phyloP scores from a whole-genome alignment of 2,113 vertebrate species.

The Formicarius rufipectus region DNA sequence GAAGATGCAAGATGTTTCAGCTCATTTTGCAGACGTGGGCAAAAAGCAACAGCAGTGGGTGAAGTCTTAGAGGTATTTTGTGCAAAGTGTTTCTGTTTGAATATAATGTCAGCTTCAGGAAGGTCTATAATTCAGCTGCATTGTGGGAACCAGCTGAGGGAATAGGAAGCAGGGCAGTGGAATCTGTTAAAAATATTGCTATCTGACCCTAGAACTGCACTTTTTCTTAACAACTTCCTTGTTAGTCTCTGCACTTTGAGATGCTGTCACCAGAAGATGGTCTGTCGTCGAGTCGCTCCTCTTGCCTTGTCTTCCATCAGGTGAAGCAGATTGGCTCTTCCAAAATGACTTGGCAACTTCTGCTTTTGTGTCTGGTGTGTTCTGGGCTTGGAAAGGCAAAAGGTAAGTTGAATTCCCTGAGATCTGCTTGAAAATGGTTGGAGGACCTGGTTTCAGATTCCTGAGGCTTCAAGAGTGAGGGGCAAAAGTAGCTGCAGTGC shows the following conservation, averaged over 20 bases:
- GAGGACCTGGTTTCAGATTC: neutral
- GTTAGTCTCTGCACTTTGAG: neutral
- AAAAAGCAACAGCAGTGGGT: neutral
- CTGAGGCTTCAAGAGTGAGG: neutral
- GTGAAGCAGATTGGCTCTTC: neutral
- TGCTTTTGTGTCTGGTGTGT: conserved; percentile 19
- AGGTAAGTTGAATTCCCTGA: conserved; percentile 18
- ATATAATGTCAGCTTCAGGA: neutral
- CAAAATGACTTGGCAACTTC: neutral
- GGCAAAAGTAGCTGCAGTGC: neutral
- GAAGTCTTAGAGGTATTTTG: neutral
- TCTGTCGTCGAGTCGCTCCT: neutral
- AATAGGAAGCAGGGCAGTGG: neutral
- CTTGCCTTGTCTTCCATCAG: neutral
- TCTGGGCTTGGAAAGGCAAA: neutral
- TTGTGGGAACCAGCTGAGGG: neutral
- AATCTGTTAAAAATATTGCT: neutral
- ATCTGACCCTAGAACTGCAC: neutral
- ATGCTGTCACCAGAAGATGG: neutral
- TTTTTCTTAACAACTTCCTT: too few relatives aligned
- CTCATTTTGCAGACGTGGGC: neutral
- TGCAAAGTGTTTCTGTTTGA: neutral
- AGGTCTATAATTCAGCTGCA: neutral
- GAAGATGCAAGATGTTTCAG: neutral
- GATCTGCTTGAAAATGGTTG: neutral